Percentiles rank a stretch among this genome's conserved stretches.
Evolutionary conservation across 2,797 vertebrate genomes (phyloP).

Genomic region (Limnodromus scolopaceus): DNA sequence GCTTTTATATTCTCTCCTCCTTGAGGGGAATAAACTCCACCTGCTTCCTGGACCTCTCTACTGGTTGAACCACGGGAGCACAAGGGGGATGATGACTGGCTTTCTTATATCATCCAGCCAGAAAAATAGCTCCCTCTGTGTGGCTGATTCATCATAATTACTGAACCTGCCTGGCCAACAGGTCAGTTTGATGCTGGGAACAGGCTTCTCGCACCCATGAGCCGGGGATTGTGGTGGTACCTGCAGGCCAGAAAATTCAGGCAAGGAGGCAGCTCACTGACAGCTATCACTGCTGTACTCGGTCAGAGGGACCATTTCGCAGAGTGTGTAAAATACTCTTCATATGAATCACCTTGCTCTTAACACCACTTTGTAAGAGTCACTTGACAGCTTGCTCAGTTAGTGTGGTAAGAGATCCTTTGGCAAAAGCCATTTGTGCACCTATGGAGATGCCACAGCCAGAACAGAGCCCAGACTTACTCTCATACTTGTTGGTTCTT

Average conservation of each 20-base stretch:
- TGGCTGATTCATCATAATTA: background rate
- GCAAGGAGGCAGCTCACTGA: background rate
- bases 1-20: background rate
- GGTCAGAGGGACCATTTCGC: rapidly evolving
- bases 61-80: background rate
- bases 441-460: background rate
- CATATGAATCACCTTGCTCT: background rate
- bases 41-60: background rate
- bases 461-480: background rate
- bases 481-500: background rate
- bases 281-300: background rate
- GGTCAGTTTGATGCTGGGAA: background rate
- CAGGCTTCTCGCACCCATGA: background rate
- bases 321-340: background rate
- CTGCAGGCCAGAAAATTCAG: background rate
- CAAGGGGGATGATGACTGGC: background rate
- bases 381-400: background rate
- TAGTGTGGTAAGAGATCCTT: background rate
- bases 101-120: background rate
- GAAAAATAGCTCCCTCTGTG: background rate
- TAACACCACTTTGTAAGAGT: background rate
- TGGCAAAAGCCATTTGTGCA: background rate
- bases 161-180: background rate
- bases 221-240: background rate
- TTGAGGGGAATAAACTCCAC: background rate